Evolutionary conservation across 1,140 invertebrate species (phyloP).

Genomic region (Babylonia areolata): DNA sequence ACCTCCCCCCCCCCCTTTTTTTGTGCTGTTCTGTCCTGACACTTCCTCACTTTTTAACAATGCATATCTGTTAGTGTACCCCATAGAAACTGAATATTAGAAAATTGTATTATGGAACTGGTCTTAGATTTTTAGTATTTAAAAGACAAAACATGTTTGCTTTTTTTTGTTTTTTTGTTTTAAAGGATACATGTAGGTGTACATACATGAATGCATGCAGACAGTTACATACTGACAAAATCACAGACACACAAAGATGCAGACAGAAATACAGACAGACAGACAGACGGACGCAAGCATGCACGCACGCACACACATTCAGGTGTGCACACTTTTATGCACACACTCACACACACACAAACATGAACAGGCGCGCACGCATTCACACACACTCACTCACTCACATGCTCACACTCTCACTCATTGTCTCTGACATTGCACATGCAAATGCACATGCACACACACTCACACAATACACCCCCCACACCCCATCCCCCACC

Average conservation of each 20-base stretch:
- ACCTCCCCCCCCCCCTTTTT: too few species aligned
- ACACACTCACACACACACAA: background rate
- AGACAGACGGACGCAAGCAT: background rate
- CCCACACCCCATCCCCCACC: too few species aligned
- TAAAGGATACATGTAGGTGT: background rate
- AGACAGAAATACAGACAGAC: background rate
- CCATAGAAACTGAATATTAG: too few species aligned
- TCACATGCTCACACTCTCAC: background rate
- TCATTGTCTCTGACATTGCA: background rate
- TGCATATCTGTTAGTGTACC: too few species aligned
- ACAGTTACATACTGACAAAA: too few species aligned
- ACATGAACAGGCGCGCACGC: background rate
- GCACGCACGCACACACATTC: background rate
- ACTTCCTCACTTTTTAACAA: too few species aligned
- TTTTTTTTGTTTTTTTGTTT: too few species aligned
- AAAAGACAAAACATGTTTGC: too few species aligned
- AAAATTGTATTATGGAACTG: too few species aligned
- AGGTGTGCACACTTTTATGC: background rate
- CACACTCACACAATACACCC: constrained; percentile 7
- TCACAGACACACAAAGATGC: background rate
- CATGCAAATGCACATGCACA: background rate
- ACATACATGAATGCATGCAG: background rate
- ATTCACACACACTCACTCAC: background rate
- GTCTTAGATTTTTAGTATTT: too few species aligned
- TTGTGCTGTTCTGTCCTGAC: too few species aligned